Evolutionary conservation across 2,888 invertebrate genomes (phyloP), one percentile per base, ranked within the genome.

Genomic region (Panzeria rudis): DNA sequence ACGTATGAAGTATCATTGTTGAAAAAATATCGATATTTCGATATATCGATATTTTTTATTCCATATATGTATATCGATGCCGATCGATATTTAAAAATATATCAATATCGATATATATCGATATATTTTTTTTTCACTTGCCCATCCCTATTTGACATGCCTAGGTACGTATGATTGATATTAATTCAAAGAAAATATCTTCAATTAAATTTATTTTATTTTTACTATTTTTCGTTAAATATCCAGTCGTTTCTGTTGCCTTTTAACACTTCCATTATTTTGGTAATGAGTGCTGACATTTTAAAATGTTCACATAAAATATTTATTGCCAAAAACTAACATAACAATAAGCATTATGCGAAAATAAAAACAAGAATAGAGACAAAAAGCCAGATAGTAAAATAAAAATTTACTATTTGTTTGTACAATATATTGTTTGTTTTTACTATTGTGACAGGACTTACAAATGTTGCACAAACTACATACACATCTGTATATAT

Each of bases 241-340:
- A 54, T 29, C 56, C 4, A 52, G 8, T 23, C 20, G 23, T 13
- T 77, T 32, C 35, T 59, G 59, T 25, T 68, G 3, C 13, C 23
- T 68, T 44, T 68, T 61, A 69, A 52, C 59, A 68, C 25, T 69
- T 50, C 17, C 50, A 77, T 69, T 78, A 61, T 61, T 61, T 78
- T 38, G 17, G 9, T 41, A 78, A 78, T 61, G 38, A 50, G 59
- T 69, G 68, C 50, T 61, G 77, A 78, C 77, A 59, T 68, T 78
- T 69, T 50, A 78, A 78, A 69, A 78, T 61, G 59, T 78, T 69
- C 59, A 35, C 25, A 52, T 61, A 35, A 69, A 61, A 69, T 50
- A 78, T 78, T 78, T 78, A 61, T 69, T 38, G 50, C 20, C 69
- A 50, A 47, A 61, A 54, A 50, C 20, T 9, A 8, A 32, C 20